phyloP scores from a whole-genome alignment of 2,113 vertebrate genomes.

The Grallaria varia region DNA sequence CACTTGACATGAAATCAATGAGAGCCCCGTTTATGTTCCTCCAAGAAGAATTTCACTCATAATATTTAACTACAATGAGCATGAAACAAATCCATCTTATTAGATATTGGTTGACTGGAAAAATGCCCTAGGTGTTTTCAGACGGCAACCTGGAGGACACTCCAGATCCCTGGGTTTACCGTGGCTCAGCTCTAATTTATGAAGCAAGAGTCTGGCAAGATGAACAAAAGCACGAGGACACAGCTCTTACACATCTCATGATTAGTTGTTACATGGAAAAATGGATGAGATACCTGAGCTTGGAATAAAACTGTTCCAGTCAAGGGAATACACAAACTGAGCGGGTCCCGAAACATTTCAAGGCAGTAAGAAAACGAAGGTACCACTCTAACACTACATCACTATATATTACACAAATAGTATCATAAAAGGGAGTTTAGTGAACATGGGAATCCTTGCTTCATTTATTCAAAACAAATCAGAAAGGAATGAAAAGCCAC shows the following conservation, averaged over 20 bases:
- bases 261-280: constrained; percentile 49
- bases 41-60: neutral
- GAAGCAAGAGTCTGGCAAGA: constrained; percentile 21
- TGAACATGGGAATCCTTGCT: neutral
- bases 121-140: constrained; percentile 18
- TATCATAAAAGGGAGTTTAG: neutral
- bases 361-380: neutral
- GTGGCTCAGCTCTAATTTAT: neutral
- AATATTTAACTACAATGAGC: neutral
- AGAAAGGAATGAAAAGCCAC: neutral
- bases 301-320: neutral
- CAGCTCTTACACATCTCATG: constrained; percentile 4
- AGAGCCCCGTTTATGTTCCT: neutral
- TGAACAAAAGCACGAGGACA: neutral
- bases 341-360: neutral
- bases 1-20: neutral
- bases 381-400: neutral
- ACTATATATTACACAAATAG: neutral
- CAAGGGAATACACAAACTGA: neutral
- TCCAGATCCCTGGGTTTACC: constrained; percentile 17
- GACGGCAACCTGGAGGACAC: neutral
- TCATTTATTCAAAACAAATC: neutral
- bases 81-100: neutral
- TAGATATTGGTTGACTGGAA: constrained; percentile 8
- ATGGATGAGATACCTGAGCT: constrained; percentile 21